Percentiles rank a stretch among this genome's conserved stretches.
These are phyloP conservation scores for Ophion ventricosus DNA, from an alignment of 2,888 invertebrate genomes.

Conservation along the genomic window DNA sequence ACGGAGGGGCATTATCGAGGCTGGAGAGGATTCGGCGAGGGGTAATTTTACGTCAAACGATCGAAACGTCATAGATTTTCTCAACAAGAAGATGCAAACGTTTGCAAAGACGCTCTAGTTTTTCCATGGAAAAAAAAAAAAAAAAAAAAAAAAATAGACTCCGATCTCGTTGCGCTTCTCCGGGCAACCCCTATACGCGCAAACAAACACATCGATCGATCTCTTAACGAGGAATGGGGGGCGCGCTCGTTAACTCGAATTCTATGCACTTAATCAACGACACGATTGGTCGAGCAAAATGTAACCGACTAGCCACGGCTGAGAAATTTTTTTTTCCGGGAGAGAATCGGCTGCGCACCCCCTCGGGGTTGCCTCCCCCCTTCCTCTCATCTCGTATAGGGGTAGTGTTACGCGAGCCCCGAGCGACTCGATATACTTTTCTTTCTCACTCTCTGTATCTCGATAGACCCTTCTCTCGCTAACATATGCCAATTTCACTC, in stretches of 20 bases:
- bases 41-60: conserved; percentile 26
- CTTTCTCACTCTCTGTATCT: conserved; percentile 71
- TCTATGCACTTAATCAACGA: conserved; percentile 37
- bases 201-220: conserved; percentile 24
- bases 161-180: not conserved
- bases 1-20: not conserved
- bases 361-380: conserved; percentile 66
- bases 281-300: conserved; percentile 2
- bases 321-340: too few species aligned
- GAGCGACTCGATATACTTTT: conserved; percentile 27
- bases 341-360: not conserved
- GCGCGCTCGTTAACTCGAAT: conserved; percentile 11
- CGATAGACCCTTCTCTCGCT: conserved; percentile 71
- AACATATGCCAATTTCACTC: conserved; percentile 79
- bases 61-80: conserved; percentile 16
- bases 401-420: conserved; percentile 16
- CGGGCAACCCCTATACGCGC: conserved; percentile 5
- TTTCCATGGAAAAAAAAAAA: conserved; percentile 14
- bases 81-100: conserved; percentile 14
- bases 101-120: conserved; percentile 9
- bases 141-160: not conserved
- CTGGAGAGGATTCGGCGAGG: conserved; percentile 38
- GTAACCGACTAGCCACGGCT: too few species aligned
- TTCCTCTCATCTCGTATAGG: conserved; percentile 51
- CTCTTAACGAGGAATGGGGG: conserved; percentile 1